Evolutionary conservation across 2,888 invertebrate species (phyloP), one percentile per base, ranked within the genome.

Genomic region (Drosophila lacicola): DNA sequence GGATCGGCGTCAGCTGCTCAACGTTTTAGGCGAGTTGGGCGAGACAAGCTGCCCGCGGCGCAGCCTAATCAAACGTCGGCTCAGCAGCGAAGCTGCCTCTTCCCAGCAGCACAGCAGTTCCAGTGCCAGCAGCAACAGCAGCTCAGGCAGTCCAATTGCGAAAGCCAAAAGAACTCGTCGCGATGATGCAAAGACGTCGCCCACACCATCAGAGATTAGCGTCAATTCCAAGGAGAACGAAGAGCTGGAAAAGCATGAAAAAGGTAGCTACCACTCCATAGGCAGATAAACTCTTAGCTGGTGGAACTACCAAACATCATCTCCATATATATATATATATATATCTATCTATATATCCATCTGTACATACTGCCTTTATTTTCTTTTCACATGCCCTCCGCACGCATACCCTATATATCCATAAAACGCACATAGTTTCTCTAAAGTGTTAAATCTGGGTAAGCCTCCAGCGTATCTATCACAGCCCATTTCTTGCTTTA

Each of bases 181-280:
- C 10, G 79, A 78, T 5, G 81, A 74, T 11, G 66, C 72, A 0
- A 90, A 91, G 61, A 79, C 90, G 10, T 92, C 92, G 13, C 92
- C 92, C 2, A 90, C 92, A 33, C 88, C 89, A 9, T 92, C 92
- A 0, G 92, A 92, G 56, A 57, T 81, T 2, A 92, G 92, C 72
- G 81, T 88, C 0, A 91, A 91, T 58, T 92, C 92, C 4, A 92
- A 92, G 63, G 92, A 92, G 69, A 92, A 92, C 62, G 91, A 92
- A 53, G 88, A 74, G 2, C 53, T 74, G 10, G 86, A 83, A 5
- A 88, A 86, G 29, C 67, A 73, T 11, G 77, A 77, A 19, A 70
- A 72, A 60, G 89, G 86, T 86, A 57, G n/a, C 56, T 70, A 11
- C 6, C 6, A 10, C 19, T 36, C 29, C 29, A 29, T 29, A 36